Percentiles rank a stretch among this genome's conserved stretches.
These are phyloP conservation scores for Drosophila punjabiensis DNA, from an alignment of 1,140 invertebrate species.

Conservation along the genomic window DNA sequence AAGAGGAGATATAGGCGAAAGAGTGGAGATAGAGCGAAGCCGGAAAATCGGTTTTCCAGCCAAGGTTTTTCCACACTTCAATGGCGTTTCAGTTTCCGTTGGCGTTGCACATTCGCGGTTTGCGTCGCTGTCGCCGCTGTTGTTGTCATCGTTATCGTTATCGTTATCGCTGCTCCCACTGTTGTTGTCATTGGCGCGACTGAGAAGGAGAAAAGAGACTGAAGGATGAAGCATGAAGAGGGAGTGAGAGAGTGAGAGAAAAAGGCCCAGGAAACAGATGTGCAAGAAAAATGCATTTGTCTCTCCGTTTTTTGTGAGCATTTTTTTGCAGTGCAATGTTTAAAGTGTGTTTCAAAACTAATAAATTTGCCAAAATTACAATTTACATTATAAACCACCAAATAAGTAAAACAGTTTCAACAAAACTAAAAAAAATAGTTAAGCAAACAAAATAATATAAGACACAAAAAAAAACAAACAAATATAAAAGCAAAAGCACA, in stretches of 20 bases:
- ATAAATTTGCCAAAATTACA: neutral
- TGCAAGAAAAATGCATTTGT: slow-evolving; percentile 9
- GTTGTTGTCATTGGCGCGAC: slow-evolving; percentile 33
- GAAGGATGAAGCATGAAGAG: neutral
- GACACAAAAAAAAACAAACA: slow-evolving; percentile 9
- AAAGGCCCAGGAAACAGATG: slow-evolving; percentile 14
- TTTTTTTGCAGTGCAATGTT: slow-evolving; percentile 17
- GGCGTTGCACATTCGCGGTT: slow-evolving; percentile 39
- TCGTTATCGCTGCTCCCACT: slow-evolving; percentile 31
- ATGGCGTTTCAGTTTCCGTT: slow-evolving; percentile 68
- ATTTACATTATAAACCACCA: neutral
- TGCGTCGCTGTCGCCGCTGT: slow-evolving; percentile 30
- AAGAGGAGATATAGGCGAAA: slow-evolving; percentile 12
- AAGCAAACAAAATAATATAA: neutral
- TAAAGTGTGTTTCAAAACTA: slow-evolving; percentile 4
- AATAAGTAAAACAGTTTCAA: neutral
- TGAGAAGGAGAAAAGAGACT: slow-evolving; percentile 2
- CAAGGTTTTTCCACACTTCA: slow-evolving; percentile 76
- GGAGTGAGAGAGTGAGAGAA: neutral
- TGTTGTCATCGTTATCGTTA: slow-evolving; percentile 55
- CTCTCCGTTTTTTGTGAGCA: slow-evolving; percentile 4
- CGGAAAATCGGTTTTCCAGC: slow-evolving; percentile 37
- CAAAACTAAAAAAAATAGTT: neutral
- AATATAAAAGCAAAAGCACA: slow-evolving; percentile 20
- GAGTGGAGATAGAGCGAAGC: slow-evolving; percentile 21